Base-by-base conservation (phyloP, 2,797 vertebrate genomes). In the Spea hammondii region DNA sequence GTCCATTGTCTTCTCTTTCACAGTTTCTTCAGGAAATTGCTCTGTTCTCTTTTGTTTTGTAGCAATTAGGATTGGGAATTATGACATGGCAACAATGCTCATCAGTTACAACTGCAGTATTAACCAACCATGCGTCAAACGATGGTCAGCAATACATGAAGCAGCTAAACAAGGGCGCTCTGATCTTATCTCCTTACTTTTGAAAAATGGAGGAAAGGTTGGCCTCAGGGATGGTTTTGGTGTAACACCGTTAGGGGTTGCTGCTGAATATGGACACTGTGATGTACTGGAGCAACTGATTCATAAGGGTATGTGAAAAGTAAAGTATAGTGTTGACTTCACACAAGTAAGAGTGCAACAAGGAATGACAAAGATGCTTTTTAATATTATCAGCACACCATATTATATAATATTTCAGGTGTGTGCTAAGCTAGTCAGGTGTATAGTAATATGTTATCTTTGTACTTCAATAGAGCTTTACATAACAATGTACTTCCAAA, bases 81-180 rank as follows among this genome's bases (percentile, higher is more conserved):
- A 89, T 50, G 89, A 95, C 66, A 94, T 95, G 89, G 88, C 88
- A 0, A 83, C 86, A 12, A 45, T 82, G 4, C 89, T 97, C 84
- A 88, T 96, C 65, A 87, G 90, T 77, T 85, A 92, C 57, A 92
- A 92, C 3, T 88, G 92, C 54, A 91, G 84, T 72, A 92, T 95
- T 80, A 92, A 95, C 78, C 94, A 96, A 84, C 88, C 92, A 0
- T 94, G 93, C 4, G 62, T 84, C 8, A 94, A 92, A 84, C 89
- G 83, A 46, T 95, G 95, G 95, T 96, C 94, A 0, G 93, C 94
- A 4, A 86, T 94, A 86, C 96, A 97, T 0, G 95, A 97, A 88
- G 95, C 94, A 3, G 94, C 94, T 53, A 94, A 92, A 81, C 85
- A 90, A n/a, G 95, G 94, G 44, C 85, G 84, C 64, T 86, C 81